These are phyloP conservation scores for Brevimyrus niger DNA, from an alignment of 2,113 vertebrate species.

Conservation along the genomic window DNA sequence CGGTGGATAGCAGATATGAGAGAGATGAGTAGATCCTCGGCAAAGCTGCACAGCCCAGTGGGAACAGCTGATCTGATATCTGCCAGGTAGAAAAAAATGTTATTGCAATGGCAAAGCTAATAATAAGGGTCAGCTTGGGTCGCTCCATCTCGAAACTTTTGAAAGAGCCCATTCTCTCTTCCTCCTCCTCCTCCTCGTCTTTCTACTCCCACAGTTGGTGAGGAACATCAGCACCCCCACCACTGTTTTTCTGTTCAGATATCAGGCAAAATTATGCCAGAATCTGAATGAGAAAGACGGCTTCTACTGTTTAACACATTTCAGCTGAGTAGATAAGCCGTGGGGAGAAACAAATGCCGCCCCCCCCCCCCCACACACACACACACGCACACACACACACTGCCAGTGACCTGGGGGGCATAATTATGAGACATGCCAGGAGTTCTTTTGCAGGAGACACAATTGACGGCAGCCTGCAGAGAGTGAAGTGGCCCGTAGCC, in stretches of 20 bases:
- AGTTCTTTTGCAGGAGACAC: constrained; percentile 15
- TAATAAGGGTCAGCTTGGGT: background rate
- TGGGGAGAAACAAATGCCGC: background rate
- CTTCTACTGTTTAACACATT: constrained; percentile 7
- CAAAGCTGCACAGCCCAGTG: background rate
- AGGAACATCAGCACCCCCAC: background rate
- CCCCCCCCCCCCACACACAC: background rate
- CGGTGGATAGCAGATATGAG: background rate
- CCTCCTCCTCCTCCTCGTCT: background rate
- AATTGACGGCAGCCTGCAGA: constrained; percentile 9
- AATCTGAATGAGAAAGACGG: background rate
- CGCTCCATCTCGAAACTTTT: background rate
- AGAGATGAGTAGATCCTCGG: background rate
- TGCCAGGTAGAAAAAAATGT: background rate
- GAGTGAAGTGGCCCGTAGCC: constrained; percentile 6
- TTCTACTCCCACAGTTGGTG: background rate
- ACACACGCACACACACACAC: no score
- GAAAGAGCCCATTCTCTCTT: background rate
- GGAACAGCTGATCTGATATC: background rate
- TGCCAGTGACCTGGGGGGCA: background rate
- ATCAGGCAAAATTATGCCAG: background rate
- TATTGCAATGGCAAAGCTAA: background rate
- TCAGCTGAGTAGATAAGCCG: background rate
- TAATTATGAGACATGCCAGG: constrained; percentile 13
- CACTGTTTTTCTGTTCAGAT: background rate